Evolutionary conservation across 2,797 vertebrate species (phyloP), one percentile per base, ranked within the genome.

Genomic region (Typhlichthys subterraneus): DNA sequence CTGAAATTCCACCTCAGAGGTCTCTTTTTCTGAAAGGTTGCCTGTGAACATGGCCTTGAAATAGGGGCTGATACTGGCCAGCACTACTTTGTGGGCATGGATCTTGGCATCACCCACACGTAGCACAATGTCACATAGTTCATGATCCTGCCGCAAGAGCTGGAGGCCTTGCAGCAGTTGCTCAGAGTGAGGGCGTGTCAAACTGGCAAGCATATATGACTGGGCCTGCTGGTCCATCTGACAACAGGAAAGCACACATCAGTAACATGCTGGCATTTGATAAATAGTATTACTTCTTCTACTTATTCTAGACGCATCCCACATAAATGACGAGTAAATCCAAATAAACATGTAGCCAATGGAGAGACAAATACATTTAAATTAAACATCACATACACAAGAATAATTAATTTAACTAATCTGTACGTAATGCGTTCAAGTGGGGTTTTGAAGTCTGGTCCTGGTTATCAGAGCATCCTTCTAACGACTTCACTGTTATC

Each of bases 41-140:
- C 97, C 97, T 0, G 97, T 97, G 90, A 99, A 99, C 97, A 99
- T 99, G 89, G 97, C 98, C 91, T 97, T 98, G 90, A 99, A 99
- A 87, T 99, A 99, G 0, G 98, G 98, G 77, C 97, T 99, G 89
- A 99, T 96, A 91, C 97, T 97, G 81, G 98, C 98, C 76, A 99
- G 92, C 68, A 99, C 97, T 84, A 93, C 98, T 84, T 97, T 99
- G 89, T 99, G 98, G 6, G 98, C 97, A 55, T 99, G 96, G 81
- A 99, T 97, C 93, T 99, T 97, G 90, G 92, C 93, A 82, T 98
- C 97, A n/a, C 98, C 97, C 63, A 98, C 96, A 2, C 97, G 91
- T 13, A 99, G 95, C 74, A 97, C 83, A 60, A 99, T 92, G 88
- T 99, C 98, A 66, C 98, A 99, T 70, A 99, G 96, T 91, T 99